A percentile compares a stretch with the other conserved stretches of the same genome.
Evolutionary conservation across 2,888 invertebrate species (phyloP).

Genomic region (Petrolisthes manimaculis): DNA sequence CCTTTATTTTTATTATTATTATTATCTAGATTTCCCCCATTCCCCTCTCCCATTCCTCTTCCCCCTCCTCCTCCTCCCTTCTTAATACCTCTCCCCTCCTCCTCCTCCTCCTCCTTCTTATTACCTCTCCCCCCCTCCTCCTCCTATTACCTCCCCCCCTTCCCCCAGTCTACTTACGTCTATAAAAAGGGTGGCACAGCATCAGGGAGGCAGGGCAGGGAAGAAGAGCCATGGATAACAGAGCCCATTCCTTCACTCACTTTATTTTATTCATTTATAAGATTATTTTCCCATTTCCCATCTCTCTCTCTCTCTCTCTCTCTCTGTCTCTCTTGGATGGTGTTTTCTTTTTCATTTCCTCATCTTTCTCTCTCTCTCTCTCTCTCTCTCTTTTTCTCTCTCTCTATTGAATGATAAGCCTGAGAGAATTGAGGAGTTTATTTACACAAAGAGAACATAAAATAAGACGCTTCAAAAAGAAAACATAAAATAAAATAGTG

Average conservation of each 20-base stretch:
- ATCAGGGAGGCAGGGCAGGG: neutral
- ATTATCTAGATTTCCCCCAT: no score
- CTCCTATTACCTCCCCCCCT: neutral
- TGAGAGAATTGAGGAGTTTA: no score
- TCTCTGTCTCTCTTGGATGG: neutral
- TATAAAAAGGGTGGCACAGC: no score
- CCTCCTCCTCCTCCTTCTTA: neutral
- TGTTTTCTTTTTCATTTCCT: neutral
- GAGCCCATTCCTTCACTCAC: neutral
- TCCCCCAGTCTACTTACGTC: no score
- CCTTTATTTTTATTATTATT: slow-evolving; percentile 3
- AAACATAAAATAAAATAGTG: no score
- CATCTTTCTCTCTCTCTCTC: neutral
- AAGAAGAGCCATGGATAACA: neutral
- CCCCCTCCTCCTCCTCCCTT: neutral
- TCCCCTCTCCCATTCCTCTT: neutral
- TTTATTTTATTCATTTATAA: neutral
- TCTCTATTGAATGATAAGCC: no score
- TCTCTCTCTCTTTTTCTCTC: no score
- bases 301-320: neutral
- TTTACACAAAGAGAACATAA: no score
- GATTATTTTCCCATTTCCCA: neutral
- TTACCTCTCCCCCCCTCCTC: no score
- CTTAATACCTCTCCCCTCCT: neutral
- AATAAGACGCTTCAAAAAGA: no score